Percentiles rank a stretch among this genome's conserved stretches.
Evolutionary conservation across 2,113 vertebrate genomes (phyloP).

Genomic region (Corynorhinus townsendii): DNA sequence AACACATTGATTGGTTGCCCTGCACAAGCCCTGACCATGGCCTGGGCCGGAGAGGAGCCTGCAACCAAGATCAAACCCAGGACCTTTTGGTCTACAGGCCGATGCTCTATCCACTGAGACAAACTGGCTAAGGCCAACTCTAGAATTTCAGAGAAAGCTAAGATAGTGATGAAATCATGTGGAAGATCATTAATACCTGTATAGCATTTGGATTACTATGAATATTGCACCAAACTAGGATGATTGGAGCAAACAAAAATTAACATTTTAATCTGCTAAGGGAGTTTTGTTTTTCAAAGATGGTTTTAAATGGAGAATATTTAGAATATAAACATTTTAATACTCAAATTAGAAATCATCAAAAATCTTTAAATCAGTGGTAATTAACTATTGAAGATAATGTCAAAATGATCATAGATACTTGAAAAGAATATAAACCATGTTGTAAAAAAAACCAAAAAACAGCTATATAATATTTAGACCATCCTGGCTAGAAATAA

Average conservation of each 20-base stretch:
- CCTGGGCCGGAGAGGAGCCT: too few relatives aligned
- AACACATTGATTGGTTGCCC: too few relatives aligned
- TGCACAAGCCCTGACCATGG: too few relatives aligned
- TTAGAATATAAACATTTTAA: neutral
- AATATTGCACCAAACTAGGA: neutral
- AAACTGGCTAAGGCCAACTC: too few relatives aligned
- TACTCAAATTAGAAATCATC: neutral
- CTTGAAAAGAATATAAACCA: neutral
- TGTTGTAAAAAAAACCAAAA: neutral
- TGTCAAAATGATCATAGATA: neutral
- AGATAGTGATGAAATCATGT: neutral
- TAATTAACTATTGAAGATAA: neutral
- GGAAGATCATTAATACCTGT: neutral
- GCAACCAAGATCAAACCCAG: too few relatives aligned
- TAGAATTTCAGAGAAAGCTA: slow-evolving; percentile 29
- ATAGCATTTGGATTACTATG: neutral
- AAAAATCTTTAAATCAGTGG: neutral
- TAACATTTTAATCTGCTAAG: neutral
- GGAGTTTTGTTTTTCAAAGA: neutral
- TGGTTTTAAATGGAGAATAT: neutral
- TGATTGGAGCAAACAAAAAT: neutral
- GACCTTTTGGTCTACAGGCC: too few relatives aligned
- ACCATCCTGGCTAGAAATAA: neutral
- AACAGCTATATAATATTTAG: neutral
- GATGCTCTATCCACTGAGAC: too few relatives aligned